Conservation (phyloP, 1,140 invertebrate species). For the Caerostris darwini region DNA sequence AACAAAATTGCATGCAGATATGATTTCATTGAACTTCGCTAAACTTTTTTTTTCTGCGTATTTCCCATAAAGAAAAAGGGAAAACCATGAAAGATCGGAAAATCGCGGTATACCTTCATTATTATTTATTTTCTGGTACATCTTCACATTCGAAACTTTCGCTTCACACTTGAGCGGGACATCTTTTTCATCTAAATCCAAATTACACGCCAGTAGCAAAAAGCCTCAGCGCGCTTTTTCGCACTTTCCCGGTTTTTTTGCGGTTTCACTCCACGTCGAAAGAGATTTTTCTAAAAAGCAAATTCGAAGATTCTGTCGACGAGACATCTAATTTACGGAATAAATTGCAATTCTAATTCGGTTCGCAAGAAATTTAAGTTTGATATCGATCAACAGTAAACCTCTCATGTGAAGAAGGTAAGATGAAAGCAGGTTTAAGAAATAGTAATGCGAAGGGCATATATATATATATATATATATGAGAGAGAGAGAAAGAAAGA, state of each 20-base stretch:
- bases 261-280: not conserved
- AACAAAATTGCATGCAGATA: too few species aligned
- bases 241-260: not conserved
- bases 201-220: not conserved
- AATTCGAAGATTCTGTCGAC: not conserved
- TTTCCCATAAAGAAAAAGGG: not conserved
- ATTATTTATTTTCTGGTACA: not conserved
- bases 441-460: too few species aligned
- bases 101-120: not conserved
- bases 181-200: not conserved
- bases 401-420: not conserved
- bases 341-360: slow-evolving; percentile 36
- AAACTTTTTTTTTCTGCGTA: not conserved
- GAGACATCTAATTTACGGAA: not conserved
- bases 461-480: too few species aligned
- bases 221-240: not conserved
- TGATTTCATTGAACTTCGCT: not conserved
- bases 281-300: not conserved
- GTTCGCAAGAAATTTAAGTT: slow-evolving; percentile 1
- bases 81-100: not conserved
- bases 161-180: too few species aligned
- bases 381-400: slow-evolving; percentile 14
- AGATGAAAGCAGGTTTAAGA: not conserved
- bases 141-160: not conserved
- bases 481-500: not conserved